Evolutionary conservation across 1,140 invertebrate species (phyloP).

Genomic region (Agrilus planipennis): DNA sequence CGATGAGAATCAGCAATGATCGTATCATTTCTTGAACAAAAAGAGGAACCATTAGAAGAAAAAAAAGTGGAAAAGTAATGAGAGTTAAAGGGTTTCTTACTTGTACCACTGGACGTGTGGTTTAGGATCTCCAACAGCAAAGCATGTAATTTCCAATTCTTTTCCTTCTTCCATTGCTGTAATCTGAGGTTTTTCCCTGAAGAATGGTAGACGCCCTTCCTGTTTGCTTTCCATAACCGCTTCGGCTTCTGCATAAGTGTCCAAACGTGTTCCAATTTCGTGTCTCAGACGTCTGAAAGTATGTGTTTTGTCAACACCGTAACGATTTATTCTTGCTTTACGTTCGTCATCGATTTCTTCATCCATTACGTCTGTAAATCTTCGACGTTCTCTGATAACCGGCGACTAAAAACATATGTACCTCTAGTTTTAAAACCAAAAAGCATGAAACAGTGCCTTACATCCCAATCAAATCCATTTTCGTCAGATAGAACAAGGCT

Average conservation of each 20-base stretch:
- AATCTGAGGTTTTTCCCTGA: slow-evolving; percentile 68
- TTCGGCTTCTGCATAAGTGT: slow-evolving; percentile 73
- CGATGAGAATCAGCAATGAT: slow-evolving; percentile 68
- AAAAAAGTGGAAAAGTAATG: background rate
- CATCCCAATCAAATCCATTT: slow-evolving; percentile 63
- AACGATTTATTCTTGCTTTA: slow-evolving; percentile 64
- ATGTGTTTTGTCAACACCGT: slow-evolving; percentile 52
- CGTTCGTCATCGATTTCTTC: slow-evolving; percentile 90
- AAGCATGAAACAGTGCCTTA: slow-evolving; percentile 33
- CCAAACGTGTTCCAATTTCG: slow-evolving; percentile 65
- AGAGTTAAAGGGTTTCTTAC: slow-evolving; percentile 28
- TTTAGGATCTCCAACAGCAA: slow-evolving; percentile 79
- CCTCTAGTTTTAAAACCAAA: background rate
- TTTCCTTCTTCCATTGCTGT: slow-evolving; percentile 69
- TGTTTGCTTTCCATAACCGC: slow-evolving; percentile 69
- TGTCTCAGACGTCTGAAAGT: slow-evolving; percentile 63
- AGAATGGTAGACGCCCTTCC: slow-evolving; percentile 66
- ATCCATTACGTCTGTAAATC: slow-evolving; percentile 91
- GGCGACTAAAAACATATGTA: slow-evolving; percentile 48
- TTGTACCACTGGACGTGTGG: slow-evolving; percentile 94
- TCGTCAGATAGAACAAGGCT: slow-evolving; percentile 50
- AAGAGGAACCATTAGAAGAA: background rate
- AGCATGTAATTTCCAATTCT: slow-evolving; percentile 66
- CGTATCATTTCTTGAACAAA: slow-evolving; percentile 59
- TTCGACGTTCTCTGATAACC: slow-evolving; percentile 74